Evolutionary conservation across 2,888 invertebrate genomes (phyloP), one percentile per base, ranked within the genome.

Genomic region (Acrocyrtus sp.): DNA sequence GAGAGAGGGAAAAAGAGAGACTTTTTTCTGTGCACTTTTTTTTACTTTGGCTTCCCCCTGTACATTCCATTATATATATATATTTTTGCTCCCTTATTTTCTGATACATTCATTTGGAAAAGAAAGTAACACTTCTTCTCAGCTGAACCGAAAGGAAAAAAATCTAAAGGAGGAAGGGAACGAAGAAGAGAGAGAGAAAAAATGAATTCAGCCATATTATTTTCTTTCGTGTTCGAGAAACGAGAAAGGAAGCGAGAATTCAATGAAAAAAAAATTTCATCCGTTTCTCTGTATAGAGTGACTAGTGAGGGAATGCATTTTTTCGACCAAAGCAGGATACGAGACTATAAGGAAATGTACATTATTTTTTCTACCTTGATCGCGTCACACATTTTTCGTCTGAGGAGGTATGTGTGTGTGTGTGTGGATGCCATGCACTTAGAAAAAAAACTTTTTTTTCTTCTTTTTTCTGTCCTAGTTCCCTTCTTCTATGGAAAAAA

Each of bases 191-290:
- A 48, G 45, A 39, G 47, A 26, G 61, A 61, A 22, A 22, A 50
- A 54, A 22, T 21, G 39, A 54, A 61, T 61, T 47, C 27, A 12
- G 29, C 61, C 47, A 50, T 48, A 47, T 61, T 48, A 21, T 39
- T 61, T 61, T 61, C 34, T 48, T 61, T 50, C 34, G 21, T 48
- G 17, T 48, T 48, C 48, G 47, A 22, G 48, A 34, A 17, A 43
- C 51, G 27, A 54, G n/a, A 43, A 43, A 39, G 17, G 43, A 43
- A 43, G 67, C 48, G 57, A 53, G 54, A 68, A 68, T 68, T 68
- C 68, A 68, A 68, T 68, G 60, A 68, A 43, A 68, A 45, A 60
- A 41, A 22, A 66, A n/a, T n/a, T n/a, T 56, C 66, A 66, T 66
- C 51, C 60, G 27, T 29, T 53, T 53, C 54, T 48, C 43, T 58